Evolutionary conservation across 2,888 invertebrate genomes (phyloP).

Genomic region (Biston stratarius): DNA sequence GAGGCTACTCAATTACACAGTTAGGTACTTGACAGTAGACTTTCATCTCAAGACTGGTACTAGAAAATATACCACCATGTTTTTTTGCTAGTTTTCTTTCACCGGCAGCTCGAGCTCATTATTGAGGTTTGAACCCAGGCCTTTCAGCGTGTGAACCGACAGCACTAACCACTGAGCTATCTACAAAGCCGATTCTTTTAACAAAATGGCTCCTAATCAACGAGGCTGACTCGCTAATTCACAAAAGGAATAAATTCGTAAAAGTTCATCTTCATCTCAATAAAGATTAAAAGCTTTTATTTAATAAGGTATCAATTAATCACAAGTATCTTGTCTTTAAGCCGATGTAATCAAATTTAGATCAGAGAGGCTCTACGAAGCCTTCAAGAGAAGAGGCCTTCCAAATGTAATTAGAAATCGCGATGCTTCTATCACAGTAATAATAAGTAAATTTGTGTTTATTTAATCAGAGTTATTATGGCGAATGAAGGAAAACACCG

Average conservation of each 20-base stretch:
- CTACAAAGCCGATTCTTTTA: neutral
- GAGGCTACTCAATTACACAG: too few relatives aligned
- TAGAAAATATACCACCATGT: too few relatives aligned
- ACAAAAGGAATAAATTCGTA: constrained; percentile 27
- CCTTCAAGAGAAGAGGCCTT: constrained; percentile 25
- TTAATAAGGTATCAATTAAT: constrained; percentile 47
- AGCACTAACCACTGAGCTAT: too few relatives aligned
- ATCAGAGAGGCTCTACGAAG: constrained; percentile 31
- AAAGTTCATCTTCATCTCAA: constrained; percentile 20
- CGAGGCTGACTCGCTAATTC: constrained; percentile 18
- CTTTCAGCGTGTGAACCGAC: too few relatives aligned
- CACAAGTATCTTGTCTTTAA: constrained; percentile 31
- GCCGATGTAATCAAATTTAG: constrained; percentile 42
- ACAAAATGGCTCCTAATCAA: constrained; percentile 2
- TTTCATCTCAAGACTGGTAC: too few relatives aligned
- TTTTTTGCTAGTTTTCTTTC: too few relatives aligned
- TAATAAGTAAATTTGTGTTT: too few relatives aligned
- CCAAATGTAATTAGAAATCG: constrained; percentile 29
- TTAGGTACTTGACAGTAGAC: too few relatives aligned
- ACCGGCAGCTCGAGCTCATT: too few relatives aligned
- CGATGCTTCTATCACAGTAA: neutral
- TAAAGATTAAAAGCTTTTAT: constrained; percentile 35
- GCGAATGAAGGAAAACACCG: too few relatives aligned
- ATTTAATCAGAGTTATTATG: too few relatives aligned
- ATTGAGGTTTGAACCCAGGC: too few relatives aligned